These are phyloP conservation scores for Hemicordylus capensis DNA, from an alignment of 2,113 vertebrate genomes.

Conservation along the genomic window DNA sequence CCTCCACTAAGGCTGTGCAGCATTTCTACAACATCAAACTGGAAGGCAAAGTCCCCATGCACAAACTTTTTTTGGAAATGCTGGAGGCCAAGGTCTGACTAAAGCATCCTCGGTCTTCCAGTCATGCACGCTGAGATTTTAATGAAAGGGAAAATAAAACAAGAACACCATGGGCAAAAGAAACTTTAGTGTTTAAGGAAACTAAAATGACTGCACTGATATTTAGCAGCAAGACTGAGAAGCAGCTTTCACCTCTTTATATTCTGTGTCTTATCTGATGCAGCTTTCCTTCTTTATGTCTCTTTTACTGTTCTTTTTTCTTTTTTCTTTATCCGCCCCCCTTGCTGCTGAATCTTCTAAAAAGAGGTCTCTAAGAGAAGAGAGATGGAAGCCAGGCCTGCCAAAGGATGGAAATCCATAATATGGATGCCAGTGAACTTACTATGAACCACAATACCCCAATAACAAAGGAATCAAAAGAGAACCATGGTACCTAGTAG, in stretches of 20 bases:
- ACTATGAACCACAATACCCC: slow-evolving; percentile 76
- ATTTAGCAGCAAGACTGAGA: slow-evolving; percentile 83
- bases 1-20: slow-evolving; percentile 98
- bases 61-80: slow-evolving; percentile 99
- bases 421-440: slow-evolving; percentile 92
- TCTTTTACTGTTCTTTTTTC: slow-evolving; percentile 64
- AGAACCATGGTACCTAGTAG: slow-evolving; percentile 77
- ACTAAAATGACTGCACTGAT: slow-evolving; percentile 82
- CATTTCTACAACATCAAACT: slow-evolving; percentile 99
- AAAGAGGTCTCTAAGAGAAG: slow-evolving; percentile 85
- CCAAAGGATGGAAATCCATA: slow-evolving; percentile 96
- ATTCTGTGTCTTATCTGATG: slow-evolving; percentile 71
- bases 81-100: slow-evolving; percentile 99
- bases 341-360: slow-evolving; percentile 66
- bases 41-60: slow-evolving; percentile 99
- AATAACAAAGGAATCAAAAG: slow-evolving; percentile 82
- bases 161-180: slow-evolving; percentile 77
- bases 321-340: slow-evolving; percentile 59
- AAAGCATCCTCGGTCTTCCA: slow-evolving; percentile 73
- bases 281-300: slow-evolving; percentile 66
- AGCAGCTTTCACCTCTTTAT: slow-evolving; percentile 81
- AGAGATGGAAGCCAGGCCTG: slow-evolving; percentile 91
- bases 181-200: slow-evolving; percentile 79
- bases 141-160: slow-evolving; percentile 75
- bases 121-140: slow-evolving; percentile 68